phyloP scores from a whole-genome alignment of 2,888 invertebrate species.

The Eueremaeus valkanovi region DNA sequence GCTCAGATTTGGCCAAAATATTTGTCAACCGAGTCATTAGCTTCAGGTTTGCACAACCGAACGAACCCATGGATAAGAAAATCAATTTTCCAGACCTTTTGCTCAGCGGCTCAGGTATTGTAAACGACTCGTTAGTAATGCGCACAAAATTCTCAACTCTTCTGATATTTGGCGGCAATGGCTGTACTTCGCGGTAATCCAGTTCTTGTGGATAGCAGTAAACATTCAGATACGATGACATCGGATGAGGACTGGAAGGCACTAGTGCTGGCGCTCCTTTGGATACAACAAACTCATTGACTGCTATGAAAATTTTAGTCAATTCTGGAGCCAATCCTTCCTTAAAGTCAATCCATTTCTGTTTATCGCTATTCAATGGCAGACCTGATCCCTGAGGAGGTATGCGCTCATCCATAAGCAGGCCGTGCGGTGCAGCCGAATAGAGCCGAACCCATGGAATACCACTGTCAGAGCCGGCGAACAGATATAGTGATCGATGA shows the following conservation, averaged over 20 bases:
- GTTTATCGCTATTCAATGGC: background rate
- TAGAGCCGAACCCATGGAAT: constrained; percentile 23
- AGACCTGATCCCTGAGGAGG: background rate
- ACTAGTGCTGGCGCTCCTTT: background rate
- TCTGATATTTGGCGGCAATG: background rate
- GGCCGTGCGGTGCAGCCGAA: background rate
- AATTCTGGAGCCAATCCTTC: background rate
- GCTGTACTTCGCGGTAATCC: background rate
- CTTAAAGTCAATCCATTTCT: background rate
- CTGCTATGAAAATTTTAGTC: background rate
- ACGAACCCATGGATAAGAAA: too few relatives aligned
- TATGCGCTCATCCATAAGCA: background rate
- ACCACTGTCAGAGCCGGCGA: background rate
- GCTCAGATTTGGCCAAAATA: constrained; percentile 21
- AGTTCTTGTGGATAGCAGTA: constrained; percentile 38
- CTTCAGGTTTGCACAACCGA: constrained; percentile 32
- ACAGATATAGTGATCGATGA: constrained; percentile 19
- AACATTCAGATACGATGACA: constrained; percentile 29
- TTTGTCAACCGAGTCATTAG: constrained; percentile 26
- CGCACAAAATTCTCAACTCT: constrained; percentile 25
- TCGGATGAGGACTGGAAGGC: background rate
- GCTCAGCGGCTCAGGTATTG: constrained; percentile 4
- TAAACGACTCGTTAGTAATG: background rate
- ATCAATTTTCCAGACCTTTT: constrained; percentile 16
- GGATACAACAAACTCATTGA: background rate